Evolutionary conservation across 37 sponge, comb jelly and placozoan genomes (phyloP).

Genomic region (Dysidea cf. avara): DNA sequence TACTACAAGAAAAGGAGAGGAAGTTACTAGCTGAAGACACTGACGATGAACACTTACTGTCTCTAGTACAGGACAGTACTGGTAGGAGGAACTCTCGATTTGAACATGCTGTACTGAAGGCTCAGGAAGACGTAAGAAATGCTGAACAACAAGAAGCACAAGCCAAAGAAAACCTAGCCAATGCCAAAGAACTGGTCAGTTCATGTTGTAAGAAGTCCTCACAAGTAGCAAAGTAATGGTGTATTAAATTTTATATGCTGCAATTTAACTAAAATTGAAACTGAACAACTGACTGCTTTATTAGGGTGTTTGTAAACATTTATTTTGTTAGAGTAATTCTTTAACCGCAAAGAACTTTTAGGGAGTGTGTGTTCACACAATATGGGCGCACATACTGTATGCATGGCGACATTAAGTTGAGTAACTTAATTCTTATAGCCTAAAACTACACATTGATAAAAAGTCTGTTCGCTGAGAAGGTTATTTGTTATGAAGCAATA

Average conservation of each 20-base stretch:
- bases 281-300: not conserved
- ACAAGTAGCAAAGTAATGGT: not conserved
- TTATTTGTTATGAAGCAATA: too few species aligned
- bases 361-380: too few species aligned
- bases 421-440: too few species aligned
- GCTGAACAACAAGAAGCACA: conserved; percentile 49
- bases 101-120: conserved; percentile 26
- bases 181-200: conserved; percentile 33
- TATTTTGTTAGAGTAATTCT: too few species aligned
- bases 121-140: conserved; percentile 19
- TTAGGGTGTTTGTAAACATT: conserved; percentile 1
- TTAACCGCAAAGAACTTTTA: too few species aligned
- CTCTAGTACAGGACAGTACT: conserved; percentile 3
- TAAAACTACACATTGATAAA: too few species aligned
- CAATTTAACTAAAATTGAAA: too few species aligned
- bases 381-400: too few species aligned
- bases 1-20: conserved; percentile 65
- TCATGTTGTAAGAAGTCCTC: not conserved
- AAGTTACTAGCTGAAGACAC: conserved; percentile 35
- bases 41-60: conserved; percentile 57
- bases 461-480: too few species aligned
- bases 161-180: conserved; percentile 36
- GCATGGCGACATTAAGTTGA: too few species aligned
- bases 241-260: too few species aligned
- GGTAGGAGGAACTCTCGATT: conserved; percentile 39